Conservation (phyloP, 2,888 invertebrate genomes). For the Drosophila bunnanda region DNA sequence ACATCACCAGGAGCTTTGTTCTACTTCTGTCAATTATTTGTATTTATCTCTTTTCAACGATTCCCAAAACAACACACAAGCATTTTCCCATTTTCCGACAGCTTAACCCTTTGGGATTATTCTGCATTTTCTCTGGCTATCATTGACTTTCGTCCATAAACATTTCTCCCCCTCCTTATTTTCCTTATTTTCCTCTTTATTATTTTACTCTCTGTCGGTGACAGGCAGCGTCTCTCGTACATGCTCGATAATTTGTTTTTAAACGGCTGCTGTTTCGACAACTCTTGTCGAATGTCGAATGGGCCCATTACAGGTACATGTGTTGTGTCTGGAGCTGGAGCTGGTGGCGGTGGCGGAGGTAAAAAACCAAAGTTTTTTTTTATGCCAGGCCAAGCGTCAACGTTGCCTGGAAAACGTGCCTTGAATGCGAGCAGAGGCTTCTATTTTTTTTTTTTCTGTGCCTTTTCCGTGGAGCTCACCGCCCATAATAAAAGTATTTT, state of each 20-base stretch:
- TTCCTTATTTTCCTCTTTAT: conserved; percentile 23
- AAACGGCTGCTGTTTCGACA: conserved; percentile 61
- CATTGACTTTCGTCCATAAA: conserved; percentile 55
- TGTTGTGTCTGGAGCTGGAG: conserved; percentile 41
- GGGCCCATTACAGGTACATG: conserved; percentile 63
- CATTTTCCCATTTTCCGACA: conserved; percentile 14
- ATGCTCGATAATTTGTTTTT: conserved; percentile 79
- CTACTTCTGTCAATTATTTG: conserved; percentile 40
- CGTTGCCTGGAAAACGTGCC: conserved; percentile 68
- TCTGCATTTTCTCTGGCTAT: conserved; percentile 48
- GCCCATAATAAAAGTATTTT: conserved; percentile 76
- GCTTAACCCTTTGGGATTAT: conserved; percentile 41
- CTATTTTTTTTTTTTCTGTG: conserved; percentile 24
- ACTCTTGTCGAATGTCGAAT: conserved; percentile 65
- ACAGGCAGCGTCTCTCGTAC: conserved; percentile 60
- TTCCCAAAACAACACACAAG: conserved; percentile 9
- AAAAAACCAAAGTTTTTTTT: conserved; percentile 51
- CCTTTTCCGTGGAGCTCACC: conserved; percentile 40
- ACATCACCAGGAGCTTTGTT: conserved; percentile 20
- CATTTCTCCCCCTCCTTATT: conserved; percentile 28
- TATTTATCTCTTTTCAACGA: conserved; percentile 27
- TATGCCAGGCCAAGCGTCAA: conserved; percentile 74
- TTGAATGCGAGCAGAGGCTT: conserved; percentile 63
- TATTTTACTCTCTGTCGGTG: conserved; percentile 62
- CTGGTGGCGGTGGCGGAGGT: not conserved